Evolutionary conservation across 2,888 invertebrate genomes (phyloP).

Genomic region (Prosapia bicincta): DNA sequence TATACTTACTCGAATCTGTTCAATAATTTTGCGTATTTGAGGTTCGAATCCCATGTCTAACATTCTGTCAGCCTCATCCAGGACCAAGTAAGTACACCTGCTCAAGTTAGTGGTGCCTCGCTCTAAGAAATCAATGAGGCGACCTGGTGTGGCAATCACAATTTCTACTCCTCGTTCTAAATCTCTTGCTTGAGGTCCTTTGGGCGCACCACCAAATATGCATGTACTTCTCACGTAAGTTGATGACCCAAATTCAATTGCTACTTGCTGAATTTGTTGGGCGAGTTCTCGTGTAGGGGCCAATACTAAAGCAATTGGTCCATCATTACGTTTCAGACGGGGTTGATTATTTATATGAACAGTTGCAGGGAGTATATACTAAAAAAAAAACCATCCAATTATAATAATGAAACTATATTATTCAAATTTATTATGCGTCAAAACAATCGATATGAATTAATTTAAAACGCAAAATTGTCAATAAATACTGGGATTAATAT

Average conservation of each 20-base stretch:
- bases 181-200: conserved; percentile 84
- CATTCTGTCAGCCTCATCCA: conserved; percentile 97
- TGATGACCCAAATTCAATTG: conserved; percentile 85
- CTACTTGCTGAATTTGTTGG: conserved; percentile 87
- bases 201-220: conserved; percentile 97
- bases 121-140: conserved; percentile 92
- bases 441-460: too few relatives aligned
- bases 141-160: conserved; percentile 95
- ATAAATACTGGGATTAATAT: too few relatives aligned
- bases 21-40: conserved; percentile 93
- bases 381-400: too few relatives aligned
- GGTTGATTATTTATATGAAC: conserved; percentile 93
- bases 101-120: conserved; percentile 65
- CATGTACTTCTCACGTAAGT: conserved; percentile 89
- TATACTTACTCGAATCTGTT: conserved; percentile 71
- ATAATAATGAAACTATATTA: too few relatives aligned
- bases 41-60: conserved; percentile 99
- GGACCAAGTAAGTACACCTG: conserved; percentile 78
- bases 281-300: conserved; percentile 88
- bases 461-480: too few relatives aligned
- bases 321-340: conserved; percentile 80
- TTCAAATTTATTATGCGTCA: too few relatives aligned
- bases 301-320: conserved; percentile 86
- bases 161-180: conserved; percentile 89
- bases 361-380: conserved; percentile 86